phyloP scores from a whole-genome alignment of 2,797 vertebrate species.

The Pseudochirops corinnae region DNA sequence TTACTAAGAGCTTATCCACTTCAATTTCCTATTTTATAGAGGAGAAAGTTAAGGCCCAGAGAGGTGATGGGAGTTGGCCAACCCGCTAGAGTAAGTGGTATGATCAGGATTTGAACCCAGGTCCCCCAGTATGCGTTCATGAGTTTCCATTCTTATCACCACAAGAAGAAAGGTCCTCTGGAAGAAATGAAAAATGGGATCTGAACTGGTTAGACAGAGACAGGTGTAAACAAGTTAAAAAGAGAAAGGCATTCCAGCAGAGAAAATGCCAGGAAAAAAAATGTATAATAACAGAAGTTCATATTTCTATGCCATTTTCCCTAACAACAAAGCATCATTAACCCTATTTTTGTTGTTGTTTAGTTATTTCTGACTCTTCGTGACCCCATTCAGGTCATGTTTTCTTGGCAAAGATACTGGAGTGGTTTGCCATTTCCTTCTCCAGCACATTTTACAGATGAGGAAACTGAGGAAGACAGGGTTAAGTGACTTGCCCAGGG shows the following conservation, averaged over 20 bases:
- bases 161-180: neutral
- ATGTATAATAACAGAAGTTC: neutral
- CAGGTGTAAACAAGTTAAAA: neutral
- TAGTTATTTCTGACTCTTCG: neutral
- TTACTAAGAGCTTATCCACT: too few species aligned
- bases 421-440: neutral
- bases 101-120: neutral
- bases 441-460: neutral
- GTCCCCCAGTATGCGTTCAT: neutral
- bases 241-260: neutral
- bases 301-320: neutral
- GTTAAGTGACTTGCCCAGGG: neutral
- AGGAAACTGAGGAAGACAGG: neutral
- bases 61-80: neutral
- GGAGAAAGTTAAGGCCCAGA: neutral
- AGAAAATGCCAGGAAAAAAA: neutral
- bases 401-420: neutral
- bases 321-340: neutral
- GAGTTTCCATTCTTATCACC: neutral
- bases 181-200: neutral
- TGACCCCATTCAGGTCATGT: neutral
- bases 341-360: neutral
- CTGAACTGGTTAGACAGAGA: neutral
- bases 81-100: neutral
- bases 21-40: neutral